Percentiles rank a stretch among this genome's conserved stretches.
phyloP scores from a whole-genome alignment of 2,113 vertebrate genomes.

The Bolborhynchus lineola region DNA sequence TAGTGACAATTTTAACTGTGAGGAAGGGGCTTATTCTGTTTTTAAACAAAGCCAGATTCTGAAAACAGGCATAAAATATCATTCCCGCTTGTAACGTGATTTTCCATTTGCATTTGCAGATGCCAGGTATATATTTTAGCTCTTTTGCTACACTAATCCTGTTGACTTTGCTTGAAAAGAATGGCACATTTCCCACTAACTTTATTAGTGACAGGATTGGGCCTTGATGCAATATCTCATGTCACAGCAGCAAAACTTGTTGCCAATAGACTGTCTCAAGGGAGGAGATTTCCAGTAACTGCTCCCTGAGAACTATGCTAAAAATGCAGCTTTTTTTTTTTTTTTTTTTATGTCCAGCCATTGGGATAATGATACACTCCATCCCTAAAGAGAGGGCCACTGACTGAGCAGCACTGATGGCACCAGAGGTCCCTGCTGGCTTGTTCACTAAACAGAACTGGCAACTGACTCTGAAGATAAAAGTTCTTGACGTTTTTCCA shows the following conservation, averaged over 20 bases:
- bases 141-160: slow-evolving; percentile 29
- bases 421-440: slow-evolving; percentile 67
- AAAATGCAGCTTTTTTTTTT: slow-evolving; percentile 32
- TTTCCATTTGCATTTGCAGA: slow-evolving; percentile 1
- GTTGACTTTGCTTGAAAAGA: slow-evolving; percentile 45
- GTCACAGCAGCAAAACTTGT: slow-evolving; percentile 60
- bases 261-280: slow-evolving; percentile 60
- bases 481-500: slow-evolving; percentile 71
- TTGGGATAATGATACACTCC: slow-evolving; percentile 20
- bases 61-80: neutral
- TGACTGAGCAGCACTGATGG: slow-evolving; percentile 29
- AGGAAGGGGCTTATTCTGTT: neutral
- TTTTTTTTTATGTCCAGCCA: slow-evolving; percentile 9
- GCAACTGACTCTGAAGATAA: slow-evolving; percentile 69
- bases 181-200: slow-evolving; percentile 43
- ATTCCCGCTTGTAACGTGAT: neutral
- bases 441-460: slow-evolving; percentile 68
- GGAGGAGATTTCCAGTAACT: slow-evolving; percentile 65
- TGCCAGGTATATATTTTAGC: slow-evolving; percentile 3
- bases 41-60: neutral
- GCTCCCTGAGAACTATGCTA: slow-evolving; percentile 35
- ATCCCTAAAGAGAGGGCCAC: slow-evolving; percentile 55
- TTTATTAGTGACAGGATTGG: slow-evolving; percentile 62
- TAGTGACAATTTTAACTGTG: neutral
- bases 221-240: slow-evolving; percentile 54